These are phyloP conservation scores for Luscinia megarhynchos DNA, from an alignment of 2,797 vertebrate species.

Conservation along the genomic window DNA sequence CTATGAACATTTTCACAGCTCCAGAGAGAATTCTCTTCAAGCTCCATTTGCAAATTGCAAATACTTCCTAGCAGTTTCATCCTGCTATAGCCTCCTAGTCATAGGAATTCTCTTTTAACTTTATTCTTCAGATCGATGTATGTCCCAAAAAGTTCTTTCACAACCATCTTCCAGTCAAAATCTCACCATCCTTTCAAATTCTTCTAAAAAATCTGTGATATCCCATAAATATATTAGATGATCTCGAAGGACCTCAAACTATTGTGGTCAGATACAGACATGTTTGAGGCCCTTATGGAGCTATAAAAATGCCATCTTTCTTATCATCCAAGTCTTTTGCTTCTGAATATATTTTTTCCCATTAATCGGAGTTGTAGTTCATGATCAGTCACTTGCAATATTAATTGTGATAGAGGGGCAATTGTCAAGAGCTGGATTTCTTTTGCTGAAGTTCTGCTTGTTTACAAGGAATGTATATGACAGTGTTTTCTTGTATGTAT, in stretches of 20 bases:
- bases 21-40: not conserved
- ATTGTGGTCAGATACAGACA: not conserved
- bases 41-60: not conserved
- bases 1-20: not conserved
- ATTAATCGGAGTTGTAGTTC: not conserved
- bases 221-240: not conserved
- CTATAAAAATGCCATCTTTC: not conserved
- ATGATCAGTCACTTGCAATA: not conserved
- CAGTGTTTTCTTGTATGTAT: not conserved
- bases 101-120: not conserved
- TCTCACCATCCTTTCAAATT: not conserved
- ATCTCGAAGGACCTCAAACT: not conserved
- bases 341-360: not conserved
- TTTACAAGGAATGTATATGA: not conserved
- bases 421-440: not conserved
- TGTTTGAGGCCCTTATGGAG: not conserved
- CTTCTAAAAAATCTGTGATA: not conserved
- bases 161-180: not conserved
- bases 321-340: not conserved
- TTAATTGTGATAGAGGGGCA: not conserved
- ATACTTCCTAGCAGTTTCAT: not conserved
- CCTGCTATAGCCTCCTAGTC: not conserved
- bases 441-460: not conserved
- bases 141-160: not conserved
- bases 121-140: not conserved